A percentile compares a stretch with the other conserved stretches of the same genome.
These are phyloP conservation scores for Nomada goodeniana DNA, from an alignment of 2,888 invertebrate genomes.

Conservation along the genomic window DNA sequence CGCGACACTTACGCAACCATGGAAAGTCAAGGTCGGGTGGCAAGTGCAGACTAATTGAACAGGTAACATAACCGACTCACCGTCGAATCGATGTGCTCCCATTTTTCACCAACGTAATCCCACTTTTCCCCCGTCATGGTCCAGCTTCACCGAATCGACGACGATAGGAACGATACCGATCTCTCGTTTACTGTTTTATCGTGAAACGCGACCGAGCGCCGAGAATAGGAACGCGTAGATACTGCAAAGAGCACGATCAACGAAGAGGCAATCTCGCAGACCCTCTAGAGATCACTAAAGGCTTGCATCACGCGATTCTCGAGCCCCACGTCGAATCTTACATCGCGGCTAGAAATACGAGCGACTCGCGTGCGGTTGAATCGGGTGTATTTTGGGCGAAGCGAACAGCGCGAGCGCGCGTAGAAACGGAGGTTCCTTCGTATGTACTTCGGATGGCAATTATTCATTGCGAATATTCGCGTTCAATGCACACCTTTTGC, in stretches of 20 bases:
- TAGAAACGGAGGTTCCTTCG: neutral
- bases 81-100: conserved; percentile 79
- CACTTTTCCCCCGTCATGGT: conserved; percentile 77
- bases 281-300: conserved; percentile 67
- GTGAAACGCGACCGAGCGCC: neutral
- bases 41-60: neutral
- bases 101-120: conserved; percentile 80
- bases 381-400: conserved; percentile 67
- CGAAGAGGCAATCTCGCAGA: conserved; percentile 52
- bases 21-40: conserved; percentile 51
- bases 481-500: too few relatives aligned
- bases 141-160: conserved; percentile 10
- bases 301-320: conserved; percentile 65
- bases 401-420: conserved; percentile 29
- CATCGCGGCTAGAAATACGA: conserved; percentile 63
- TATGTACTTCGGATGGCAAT: neutral
- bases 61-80: conserved; percentile 71
- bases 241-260: conserved; percentile 21
- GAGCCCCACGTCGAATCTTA: conserved; percentile 53
- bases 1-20: conserved; percentile 54
- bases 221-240: neutral
- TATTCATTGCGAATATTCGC: neutral
- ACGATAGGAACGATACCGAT: neutral
- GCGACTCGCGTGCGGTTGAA: conserved; percentile 34
- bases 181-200: neutral